A percentile compares a stretch with the other conserved stretches of the same genome.
phyloP scores from a whole-genome alignment of 2,113 vertebrate genomes.

The Seriola aureovittata region DNA sequence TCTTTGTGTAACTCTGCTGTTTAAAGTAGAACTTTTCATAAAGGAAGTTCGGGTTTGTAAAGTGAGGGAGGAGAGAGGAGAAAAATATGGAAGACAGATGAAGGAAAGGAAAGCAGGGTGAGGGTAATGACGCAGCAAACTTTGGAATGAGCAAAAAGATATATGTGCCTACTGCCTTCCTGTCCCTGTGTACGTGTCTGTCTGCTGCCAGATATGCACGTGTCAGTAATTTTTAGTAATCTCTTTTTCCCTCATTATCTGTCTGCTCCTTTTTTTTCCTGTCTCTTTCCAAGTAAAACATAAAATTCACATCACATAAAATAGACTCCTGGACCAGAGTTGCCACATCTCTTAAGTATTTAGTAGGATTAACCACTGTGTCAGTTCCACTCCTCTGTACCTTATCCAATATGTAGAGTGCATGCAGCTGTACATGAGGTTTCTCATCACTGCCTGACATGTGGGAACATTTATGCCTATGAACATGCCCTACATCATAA shows the following conservation, averaged over 20 bases:
- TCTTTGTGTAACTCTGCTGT: background rate
- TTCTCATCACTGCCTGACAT: background rate
- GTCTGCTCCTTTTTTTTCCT: background rate
- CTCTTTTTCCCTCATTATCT: conserved; percentile 2
- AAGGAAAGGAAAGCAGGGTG: conserved; percentile 5
- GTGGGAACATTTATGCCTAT: background rate
- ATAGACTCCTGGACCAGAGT: background rate
- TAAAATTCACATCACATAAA: background rate
- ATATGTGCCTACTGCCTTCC: background rate
- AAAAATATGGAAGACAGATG: background rate
- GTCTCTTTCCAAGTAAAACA: conserved; percentile 1
- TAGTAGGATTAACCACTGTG: conserved; percentile 27
- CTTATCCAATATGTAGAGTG: background rate
- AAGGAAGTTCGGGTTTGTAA: background rate
- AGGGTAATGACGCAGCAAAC: conserved; percentile 26
- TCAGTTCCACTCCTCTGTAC: conserved; percentile 17
- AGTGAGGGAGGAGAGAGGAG: background rate
- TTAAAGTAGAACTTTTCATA: background rate
- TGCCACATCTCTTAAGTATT: conserved; percentile 38
- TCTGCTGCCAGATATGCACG: conserved; percentile 5
- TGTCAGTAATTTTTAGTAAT: background rate
- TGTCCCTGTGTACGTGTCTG: background rate
- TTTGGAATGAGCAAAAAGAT: conserved; percentile 18
- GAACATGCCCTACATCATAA: conserved; percentile 6
- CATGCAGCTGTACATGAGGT: background rate